Base-by-base conservation (phyloP, 2,888 invertebrate genomes). In the Drosophila antonietae region DNA sequence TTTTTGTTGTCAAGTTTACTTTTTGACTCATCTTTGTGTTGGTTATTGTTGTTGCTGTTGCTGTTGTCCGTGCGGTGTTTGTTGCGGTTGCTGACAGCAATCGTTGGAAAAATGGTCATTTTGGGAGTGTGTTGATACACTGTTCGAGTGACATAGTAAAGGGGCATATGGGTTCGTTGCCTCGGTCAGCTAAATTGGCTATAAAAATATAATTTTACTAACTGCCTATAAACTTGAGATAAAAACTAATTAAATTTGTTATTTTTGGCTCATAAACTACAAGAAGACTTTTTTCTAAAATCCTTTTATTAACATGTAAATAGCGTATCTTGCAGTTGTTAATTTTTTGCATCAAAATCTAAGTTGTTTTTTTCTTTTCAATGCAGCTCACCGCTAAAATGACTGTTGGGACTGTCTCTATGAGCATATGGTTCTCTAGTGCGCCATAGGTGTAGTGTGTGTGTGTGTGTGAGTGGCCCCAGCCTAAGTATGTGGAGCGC, bases 101-200 rank as follows among this genome's bases (percentile, higher is more conserved):
- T 65, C 46, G 68, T 72, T 58, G 75, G 66, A 68, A 77, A 85
- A 88, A 81, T 76, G 79, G 77, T 69, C 81, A 83, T 77, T 85
- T 79, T 61, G 37, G 15, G 52, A 37, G 41, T 41, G 28, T 55
- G 39, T 41, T 52, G 37, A 58, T 58, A 53, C 56, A 15, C 43
- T 51, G 31, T 68, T n/a, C 28, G 3, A 5, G 4, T 55, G 55
- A n/a, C n/a, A 28, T 28, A 18, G 4, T 41, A 39, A 9, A 9
- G 0, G 55, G 55, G 39, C 12, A 31, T 41, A 35, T 51, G 2
- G 1, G 6, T 12, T 10, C 18, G 0, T 33, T 35, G 0, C 20
- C 2, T 15, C 5, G 9, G 9, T 9, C 35, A 20, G 35, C 8
- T 35, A 20, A 33, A 10, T 0, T 51, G n/a, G 6, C n/a, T 18